Percentiles rank a stretch among this genome's conserved stretches.
Evolutionary conservation across 2,888 invertebrate genomes (phyloP).

Genomic region (Resseliella maxima): DNA sequence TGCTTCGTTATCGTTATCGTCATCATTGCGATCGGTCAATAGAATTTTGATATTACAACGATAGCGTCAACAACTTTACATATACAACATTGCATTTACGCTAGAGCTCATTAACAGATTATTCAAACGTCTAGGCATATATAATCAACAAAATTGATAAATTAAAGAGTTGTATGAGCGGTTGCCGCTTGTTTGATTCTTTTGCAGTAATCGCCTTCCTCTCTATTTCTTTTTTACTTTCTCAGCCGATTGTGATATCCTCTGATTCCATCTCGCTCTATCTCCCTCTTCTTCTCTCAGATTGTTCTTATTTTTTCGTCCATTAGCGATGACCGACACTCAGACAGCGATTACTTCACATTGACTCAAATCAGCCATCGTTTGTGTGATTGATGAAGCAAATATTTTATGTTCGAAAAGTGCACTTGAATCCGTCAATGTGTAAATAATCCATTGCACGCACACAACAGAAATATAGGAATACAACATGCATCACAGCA

Average conservation of each 20-base stretch:
- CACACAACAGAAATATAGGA: neutral
- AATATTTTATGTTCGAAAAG: conserved; percentile 1
- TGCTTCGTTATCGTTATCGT: too few relatives aligned
- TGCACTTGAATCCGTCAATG: neutral
- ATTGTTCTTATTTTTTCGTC: too few relatives aligned
- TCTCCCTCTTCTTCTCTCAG: too few relatives aligned
- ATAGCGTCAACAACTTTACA: neutral
- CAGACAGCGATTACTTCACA: too few relatives aligned
- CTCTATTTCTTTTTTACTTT: neutral
- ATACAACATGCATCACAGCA: too few relatives aligned
- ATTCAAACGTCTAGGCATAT: neutral
- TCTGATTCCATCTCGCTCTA: too few relatives aligned
- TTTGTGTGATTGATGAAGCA: neutral
- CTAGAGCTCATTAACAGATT: neutral
- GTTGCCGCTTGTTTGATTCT: neutral
- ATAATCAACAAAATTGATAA: neutral
- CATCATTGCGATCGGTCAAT: too few relatives aligned
- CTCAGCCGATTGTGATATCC: neutral
- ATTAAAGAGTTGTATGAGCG: neutral
- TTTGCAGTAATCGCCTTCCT: too few relatives aligned
- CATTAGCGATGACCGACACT: too few relatives aligned
- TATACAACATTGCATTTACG: neutral
- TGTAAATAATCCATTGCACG: conserved; percentile 16
- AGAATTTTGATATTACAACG: neutral
- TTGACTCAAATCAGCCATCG: too few relatives aligned